Base-by-base conservation (phyloP, 2,888 invertebrate genomes). In the Eupeodes luniger region DNA sequence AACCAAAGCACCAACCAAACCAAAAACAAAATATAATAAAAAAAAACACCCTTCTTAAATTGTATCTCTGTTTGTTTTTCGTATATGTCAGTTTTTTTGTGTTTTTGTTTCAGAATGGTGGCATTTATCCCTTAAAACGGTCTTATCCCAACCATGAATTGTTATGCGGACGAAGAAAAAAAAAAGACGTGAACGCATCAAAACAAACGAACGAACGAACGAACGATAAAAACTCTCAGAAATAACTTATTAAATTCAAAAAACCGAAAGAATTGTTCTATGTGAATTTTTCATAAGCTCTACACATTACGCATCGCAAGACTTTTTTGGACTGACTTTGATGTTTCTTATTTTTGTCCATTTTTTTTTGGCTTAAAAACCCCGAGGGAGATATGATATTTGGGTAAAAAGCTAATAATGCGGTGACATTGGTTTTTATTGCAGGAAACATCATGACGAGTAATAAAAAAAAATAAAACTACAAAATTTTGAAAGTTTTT, bases 211-310 rank as follows among this genome's bases (percentile, higher is more conserved):
- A 16, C 36, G 55, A 59, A 19, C 16, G 9, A 53, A 10, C 19
- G 9, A 27, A 27, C 47, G 14, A 69, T 51, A 69, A 76, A 40
- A 40, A 40, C 40, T 40, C 40, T 1, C 40, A 40, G 40, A 40
- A 16, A 47, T 76, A 72, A 64, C 53, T 77, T 82, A 82, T 82
- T 81, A 70, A 76, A 81, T 81, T 85, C 44, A 34, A 47, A 27
- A 75, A 74, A 59, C 10, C n/a, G n/a, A 34, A 51, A 59, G 12
- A 72, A 85, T 61, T 64, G 70, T 59, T 64, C 81, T 64, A 27
- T 27, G 57, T 81, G 70, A 72, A 81, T 81, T 59, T 76, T 85
- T 76, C 27, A 85, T 81, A 72, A 85, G 59, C 64, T 55, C n/a
- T 55, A 70, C 69, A 16, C 81, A 59, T 76, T 59, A 64, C 67